These are phyloP conservation scores for Trochalopteron elliotii DNA, from an alignment of 2,113 vertebrate species.

Conservation along the genomic window DNA sequence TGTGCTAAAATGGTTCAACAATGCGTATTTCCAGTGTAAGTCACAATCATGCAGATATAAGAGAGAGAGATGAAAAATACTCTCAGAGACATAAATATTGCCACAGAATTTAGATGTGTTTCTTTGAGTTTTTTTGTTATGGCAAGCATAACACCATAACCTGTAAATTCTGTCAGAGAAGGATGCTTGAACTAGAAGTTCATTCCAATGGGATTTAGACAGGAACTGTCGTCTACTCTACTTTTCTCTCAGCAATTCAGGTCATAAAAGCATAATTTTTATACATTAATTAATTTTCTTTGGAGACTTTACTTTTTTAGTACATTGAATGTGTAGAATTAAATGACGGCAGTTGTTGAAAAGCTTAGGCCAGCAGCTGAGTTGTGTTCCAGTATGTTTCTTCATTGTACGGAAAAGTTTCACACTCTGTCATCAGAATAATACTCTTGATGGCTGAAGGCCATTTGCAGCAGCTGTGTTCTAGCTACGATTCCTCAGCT, in stretches of 20 bases:
- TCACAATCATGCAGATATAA: background rate
- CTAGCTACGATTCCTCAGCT: background rate
- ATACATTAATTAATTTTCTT: background rate
- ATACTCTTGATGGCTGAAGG: background rate
- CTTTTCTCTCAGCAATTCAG: background rate
- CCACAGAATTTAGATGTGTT: background rate
- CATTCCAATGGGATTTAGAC: background rate
- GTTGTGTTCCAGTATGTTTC: background rate
- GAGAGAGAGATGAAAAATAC: background rate
- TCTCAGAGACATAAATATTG: background rate
- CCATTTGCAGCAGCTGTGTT: background rate
- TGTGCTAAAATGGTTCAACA: background rate
- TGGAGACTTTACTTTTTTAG: background rate
- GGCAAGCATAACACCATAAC: background rate
- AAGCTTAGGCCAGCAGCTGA: background rate
- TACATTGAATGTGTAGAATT: background rate
- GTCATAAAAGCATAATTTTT: background rate
- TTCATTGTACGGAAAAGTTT: background rate
- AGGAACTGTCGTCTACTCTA: background rate
- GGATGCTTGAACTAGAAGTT: background rate
- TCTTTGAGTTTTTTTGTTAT: background rate
- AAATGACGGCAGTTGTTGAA: background rate
- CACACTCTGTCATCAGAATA: background rate
- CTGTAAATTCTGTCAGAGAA: background rate
- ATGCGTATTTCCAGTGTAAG: background rate